Percentiles rank a stretch among this genome's conserved stretches.
Conservation (phyloP, 2,797 vertebrate genomes). For the Aplochiton taeniatus region DNA sequence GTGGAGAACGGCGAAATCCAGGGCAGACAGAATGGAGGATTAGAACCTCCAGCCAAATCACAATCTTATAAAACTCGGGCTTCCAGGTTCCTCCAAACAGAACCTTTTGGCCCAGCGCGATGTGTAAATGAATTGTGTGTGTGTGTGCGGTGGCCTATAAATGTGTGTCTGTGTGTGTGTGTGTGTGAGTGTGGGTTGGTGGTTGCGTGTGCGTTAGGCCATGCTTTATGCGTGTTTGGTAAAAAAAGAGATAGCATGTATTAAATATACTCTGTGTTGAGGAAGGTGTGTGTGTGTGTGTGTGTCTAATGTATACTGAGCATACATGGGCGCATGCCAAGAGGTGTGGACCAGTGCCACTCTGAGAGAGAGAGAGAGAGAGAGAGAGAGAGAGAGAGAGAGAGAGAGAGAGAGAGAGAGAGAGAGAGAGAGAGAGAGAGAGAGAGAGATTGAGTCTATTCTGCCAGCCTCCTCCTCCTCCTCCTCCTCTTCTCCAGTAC, state of each 20-base stretch:
- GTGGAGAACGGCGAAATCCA: too few relatives aligned
- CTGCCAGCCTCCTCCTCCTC: constrained; percentile 12
- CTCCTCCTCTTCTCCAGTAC: constrained; percentile 18
- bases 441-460: too few relatives aligned
- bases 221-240: constrained; percentile 2
- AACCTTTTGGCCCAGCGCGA: too few relatives aligned
- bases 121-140: too few relatives aligned
- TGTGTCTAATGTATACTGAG: background rate
- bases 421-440: background rate
- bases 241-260: too few relatives aligned
- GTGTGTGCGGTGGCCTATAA: too few relatives aligned
- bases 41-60: too few relatives aligned
- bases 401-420: background rate
- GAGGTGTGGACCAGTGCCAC: background rate
- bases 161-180: constrained; percentile 12
- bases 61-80: too few relatives aligned
- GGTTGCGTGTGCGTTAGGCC: background rate
- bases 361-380: background rate
- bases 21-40: too few relatives aligned
- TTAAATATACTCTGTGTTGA: too few relatives aligned
- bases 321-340: constrained; percentile 11
- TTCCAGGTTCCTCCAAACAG: too few relatives aligned
- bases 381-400: background rate
- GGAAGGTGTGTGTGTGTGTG: background rate
- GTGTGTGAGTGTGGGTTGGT: background rate